A percentile compares a stretch with the other conserved stretches of the same genome.
Evolutionary conservation across 2,113 vertebrate genomes (phyloP).

Genomic region (Prietella phreatophila): DNA sequence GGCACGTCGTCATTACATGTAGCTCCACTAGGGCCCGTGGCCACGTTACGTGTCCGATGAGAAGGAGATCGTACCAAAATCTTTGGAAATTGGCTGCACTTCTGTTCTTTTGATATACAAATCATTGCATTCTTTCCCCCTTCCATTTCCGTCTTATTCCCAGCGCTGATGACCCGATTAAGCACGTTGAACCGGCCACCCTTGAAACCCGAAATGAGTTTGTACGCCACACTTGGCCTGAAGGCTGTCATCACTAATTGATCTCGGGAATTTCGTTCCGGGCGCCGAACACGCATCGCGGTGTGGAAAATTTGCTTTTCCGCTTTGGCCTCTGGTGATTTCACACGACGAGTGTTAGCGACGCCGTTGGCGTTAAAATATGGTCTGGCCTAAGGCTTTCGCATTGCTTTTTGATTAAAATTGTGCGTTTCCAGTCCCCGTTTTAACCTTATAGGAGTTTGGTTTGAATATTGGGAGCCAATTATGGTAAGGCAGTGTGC

Average conservation of each 20-base stretch:
- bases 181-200: background rate
- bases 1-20: background rate
- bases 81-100: background rate
- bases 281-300: background rate
- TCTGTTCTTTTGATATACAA: background rate
- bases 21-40: background rate
- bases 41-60: background rate
- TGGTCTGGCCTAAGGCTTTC: background rate
- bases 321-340: background rate
- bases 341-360: background rate
- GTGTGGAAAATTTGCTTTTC: background rate
- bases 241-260: background rate
- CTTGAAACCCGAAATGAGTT: slow-evolving; percentile 7
- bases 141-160: background rate
- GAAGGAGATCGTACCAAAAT: background rate
- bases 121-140: background rate
- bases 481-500: background rate
- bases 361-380: background rate
- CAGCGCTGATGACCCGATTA: slow-evolving; percentile 16
- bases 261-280: slow-evolving; percentile 36
- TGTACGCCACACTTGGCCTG: background rate
- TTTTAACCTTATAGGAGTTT: background rate
- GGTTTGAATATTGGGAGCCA: background rate
- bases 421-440: background rate
- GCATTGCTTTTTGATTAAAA: background rate